Conservation (phyloP, 2,888 invertebrate genomes). For the Ceraclea dissimilis region DNA sequence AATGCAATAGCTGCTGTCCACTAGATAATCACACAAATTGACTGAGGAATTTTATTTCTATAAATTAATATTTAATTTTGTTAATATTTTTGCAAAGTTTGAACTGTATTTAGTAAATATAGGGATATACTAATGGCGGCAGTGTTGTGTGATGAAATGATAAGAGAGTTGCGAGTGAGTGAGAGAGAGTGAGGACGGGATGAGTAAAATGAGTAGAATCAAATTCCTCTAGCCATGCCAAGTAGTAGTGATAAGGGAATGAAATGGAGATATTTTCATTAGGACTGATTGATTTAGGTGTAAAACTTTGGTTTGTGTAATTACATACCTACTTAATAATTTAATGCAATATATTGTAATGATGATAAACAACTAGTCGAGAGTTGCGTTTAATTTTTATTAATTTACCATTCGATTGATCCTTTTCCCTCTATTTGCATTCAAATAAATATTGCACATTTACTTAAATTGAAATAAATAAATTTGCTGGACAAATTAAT, state of each 20-base stretch:
- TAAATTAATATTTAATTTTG: background rate
- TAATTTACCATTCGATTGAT: background rate
- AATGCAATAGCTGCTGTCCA: conserved; percentile 18
- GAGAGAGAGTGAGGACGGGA: no score
- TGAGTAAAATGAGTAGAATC: background rate
- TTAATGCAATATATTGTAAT: background rate
- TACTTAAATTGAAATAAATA: no score
- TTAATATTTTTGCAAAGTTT: no score
- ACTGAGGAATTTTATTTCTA: conserved; percentile 12
- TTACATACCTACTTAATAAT: no score
- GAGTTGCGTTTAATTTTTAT: background rate
- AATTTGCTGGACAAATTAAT: conserved; percentile 1
- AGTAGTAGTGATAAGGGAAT: background rate
- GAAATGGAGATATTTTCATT: background rate
- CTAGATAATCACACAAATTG: conserved; percentile 16
- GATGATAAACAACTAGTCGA: conserved; percentile 6
- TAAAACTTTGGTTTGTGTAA: background rate
- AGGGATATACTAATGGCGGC: no score
- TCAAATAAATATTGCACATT: no score
- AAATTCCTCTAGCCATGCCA: background rate
- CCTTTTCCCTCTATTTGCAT: no score
- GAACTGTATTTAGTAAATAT: no score
- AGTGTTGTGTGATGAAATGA: no score
- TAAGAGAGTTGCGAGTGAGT: background rate
- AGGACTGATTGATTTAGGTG: conserved; percentile 1